Percentiles rank a stretch among this genome's conserved stretches.
Evolutionary conservation across 2,888 invertebrate species (phyloP).

Genomic region (Chrysodeixis includens): DNA sequence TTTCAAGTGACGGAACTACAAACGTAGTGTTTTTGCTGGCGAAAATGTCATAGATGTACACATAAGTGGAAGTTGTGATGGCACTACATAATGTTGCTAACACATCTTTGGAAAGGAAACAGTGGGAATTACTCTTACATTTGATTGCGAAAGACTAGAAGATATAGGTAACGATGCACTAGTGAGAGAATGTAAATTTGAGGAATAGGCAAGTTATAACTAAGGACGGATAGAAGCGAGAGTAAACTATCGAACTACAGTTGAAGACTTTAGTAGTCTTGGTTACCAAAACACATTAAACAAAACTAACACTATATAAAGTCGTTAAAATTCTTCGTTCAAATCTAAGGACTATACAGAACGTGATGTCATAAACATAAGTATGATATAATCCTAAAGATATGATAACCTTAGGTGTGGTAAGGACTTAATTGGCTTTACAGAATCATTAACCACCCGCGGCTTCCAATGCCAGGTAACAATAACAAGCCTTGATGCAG

Average conservation of each 20-base stretch:
- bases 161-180: background rate
- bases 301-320: background rate
- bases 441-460: background rate
- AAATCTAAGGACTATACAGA: background rate
- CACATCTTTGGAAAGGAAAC: background rate
- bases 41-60: slow-evolving; percentile 30
- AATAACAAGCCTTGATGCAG: too few relatives aligned
- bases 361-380: background rate
- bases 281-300: too few relatives aligned
- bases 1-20: slow-evolving; percentile 50
- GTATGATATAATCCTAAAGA: background rate
- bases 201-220: too few relatives aligned
- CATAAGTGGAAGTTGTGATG: slow-evolving; percentile 19
- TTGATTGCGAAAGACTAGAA: background rate
- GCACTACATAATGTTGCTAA: background rate
- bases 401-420: slow-evolving; percentile 4
- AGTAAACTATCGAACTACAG: too few relatives aligned
- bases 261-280: too few relatives aligned
- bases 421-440: background rate
- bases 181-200: background rate
- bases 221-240: too few relatives aligned
- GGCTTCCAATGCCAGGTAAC: background rate
- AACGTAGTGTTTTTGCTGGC: slow-evolving; percentile 38
- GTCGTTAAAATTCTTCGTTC: background rate
- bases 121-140: slow-evolving; percentile 1